These are phyloP conservation scores for Drusus annulatus DNA, from an alignment of 1,140 invertebrate species.

Conservation along the genomic window DNA sequence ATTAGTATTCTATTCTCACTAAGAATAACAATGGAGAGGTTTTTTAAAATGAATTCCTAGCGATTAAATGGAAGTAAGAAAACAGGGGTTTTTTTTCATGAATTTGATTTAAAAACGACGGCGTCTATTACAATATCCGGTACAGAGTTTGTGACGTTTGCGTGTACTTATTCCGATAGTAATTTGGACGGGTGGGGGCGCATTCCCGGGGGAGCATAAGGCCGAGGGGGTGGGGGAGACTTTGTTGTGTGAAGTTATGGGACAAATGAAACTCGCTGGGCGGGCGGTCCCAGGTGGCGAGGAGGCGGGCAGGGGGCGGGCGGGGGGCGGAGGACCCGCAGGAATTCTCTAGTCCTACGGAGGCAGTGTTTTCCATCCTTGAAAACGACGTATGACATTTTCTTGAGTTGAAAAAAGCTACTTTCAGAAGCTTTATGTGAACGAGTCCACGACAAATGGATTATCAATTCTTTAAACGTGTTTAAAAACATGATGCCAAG, in stretches of 20 bases:
- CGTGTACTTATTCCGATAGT: slow-evolving; percentile 25
- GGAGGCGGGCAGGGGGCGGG: not conserved
- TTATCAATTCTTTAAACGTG: too few species aligned
- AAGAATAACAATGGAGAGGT: too few species aligned
- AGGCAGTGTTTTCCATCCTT: slow-evolving; percentile 34
- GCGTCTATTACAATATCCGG: slow-evolving; percentile 30
- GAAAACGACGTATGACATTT: slow-evolving; percentile 26
- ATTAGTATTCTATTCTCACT: too few species aligned
- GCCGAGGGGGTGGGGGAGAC: not conserved
- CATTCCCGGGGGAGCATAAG: slow-evolving; percentile 21
- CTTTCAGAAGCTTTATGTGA: too few species aligned
- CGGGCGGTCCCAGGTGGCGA: slow-evolving; percentile 11
- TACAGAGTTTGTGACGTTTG: slow-evolving; percentile 12
- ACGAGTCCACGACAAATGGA: too few species aligned
- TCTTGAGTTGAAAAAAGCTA: not conserved
- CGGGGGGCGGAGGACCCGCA: not conserved
- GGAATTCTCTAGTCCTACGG: slow-evolving; percentile 3
- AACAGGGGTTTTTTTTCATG: not conserved
- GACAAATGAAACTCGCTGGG: slow-evolving; percentile 47
- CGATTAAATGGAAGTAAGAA: not conserved
- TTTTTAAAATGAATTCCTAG: too few species aligned
- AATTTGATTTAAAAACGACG: not conserved
- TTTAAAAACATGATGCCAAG: too few species aligned
- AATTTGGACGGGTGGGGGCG: slow-evolving; percentile 14
- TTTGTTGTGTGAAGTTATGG: slow-evolving; percentile 46